These are phyloP conservation scores for Atrichornis clamosus DNA, from an alignment of 2,113 vertebrate genomes.

Conservation along the genomic window DNA sequence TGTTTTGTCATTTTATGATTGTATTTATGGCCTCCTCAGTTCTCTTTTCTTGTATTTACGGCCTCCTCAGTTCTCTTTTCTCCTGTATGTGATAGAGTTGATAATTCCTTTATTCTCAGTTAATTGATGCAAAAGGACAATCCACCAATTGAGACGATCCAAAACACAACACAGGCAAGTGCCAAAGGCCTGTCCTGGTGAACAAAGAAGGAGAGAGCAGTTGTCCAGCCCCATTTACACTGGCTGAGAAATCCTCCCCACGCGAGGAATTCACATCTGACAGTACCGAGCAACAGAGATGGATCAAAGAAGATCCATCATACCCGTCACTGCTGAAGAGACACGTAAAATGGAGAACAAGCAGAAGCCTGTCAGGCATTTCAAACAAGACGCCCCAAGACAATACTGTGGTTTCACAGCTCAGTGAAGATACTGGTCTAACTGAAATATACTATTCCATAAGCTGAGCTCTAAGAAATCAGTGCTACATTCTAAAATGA, in stretches of 20 bases:
- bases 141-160: background rate
- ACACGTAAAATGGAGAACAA: background rate
- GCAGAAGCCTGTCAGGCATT: background rate
- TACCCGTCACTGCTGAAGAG: background rate
- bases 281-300: background rate
- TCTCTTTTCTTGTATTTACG: background rate
- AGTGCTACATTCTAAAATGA: background rate
- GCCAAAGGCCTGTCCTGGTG: background rate
- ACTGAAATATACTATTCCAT: background rate
- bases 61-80: background rate
- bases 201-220: background rate
- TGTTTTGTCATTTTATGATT: background rate
- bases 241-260: background rate
- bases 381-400: background rate
- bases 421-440: background rate
- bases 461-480: background rate
- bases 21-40: background rate
- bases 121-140: background rate
- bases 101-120: background rate
- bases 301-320: background rate
- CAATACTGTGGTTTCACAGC: background rate
- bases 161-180: background rate
- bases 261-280: background rate
- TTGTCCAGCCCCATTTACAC: background rate
- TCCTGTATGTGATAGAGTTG: background rate